These are phyloP conservation scores for Belgica antarctica DNA, from an alignment of 2,888 invertebrate genomes.

Conservation along the genomic window DNA sequence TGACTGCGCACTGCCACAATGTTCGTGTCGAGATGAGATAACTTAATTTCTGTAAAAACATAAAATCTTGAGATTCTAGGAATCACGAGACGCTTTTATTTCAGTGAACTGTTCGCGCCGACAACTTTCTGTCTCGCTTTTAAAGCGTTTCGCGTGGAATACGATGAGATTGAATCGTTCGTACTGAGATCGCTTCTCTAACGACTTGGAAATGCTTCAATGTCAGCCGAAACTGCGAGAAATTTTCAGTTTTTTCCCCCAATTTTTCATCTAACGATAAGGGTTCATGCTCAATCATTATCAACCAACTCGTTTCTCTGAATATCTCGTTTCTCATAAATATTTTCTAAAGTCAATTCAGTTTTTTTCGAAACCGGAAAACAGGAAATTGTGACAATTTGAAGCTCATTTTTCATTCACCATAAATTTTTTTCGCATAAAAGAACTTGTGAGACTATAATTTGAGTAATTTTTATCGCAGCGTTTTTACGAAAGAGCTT, in stretches of 20 bases:
- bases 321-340: neutral
- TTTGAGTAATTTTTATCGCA: no score
- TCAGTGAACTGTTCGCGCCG: neutral
- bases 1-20: neutral
- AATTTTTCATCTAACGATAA: neutral
- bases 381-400: neutral
- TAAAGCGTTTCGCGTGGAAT: neutral
- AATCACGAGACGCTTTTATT: no score
- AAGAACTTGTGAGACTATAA: no score
- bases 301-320: neutral
- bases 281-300: neutral
- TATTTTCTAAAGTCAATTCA: neutral
- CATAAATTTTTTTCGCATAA: no score
- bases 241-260: neutral
- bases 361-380: no score
- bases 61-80: neutral
- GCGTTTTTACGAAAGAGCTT: neutral
- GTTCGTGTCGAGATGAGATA: no score
- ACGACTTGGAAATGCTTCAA: no score
- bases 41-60: neutral
- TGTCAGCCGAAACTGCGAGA: no score
- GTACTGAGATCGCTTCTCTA: no score
- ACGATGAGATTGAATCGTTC: neutral
- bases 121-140: constrained; percentile 1
- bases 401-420: neutral